A percentile compares a stretch with the other conserved stretches of the same genome.
Evolutionary conservation across 2,797 vertebrate genomes (phyloP).

Genomic region (Enteromius argenteus): DNA sequence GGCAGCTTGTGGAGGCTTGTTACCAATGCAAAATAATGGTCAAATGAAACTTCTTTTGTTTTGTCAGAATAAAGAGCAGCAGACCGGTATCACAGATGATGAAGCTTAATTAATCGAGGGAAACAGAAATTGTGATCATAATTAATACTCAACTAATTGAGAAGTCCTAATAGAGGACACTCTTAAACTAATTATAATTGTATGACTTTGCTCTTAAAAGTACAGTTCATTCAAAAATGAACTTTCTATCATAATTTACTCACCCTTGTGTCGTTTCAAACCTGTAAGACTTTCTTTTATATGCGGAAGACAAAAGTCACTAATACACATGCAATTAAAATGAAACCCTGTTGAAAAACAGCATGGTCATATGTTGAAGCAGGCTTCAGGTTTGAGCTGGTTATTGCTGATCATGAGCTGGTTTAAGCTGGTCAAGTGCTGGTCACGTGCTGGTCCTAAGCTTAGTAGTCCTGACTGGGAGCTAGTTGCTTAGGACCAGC

Average conservation of each 20-base stretch:
- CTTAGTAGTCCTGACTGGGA: too few species aligned
- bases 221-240: neutral
- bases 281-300: neutral
- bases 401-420: too few species aligned
- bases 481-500: too few species aligned
- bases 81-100: neutral
- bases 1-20: neutral
- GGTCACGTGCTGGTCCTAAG: too few species aligned
- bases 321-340: too few species aligned
- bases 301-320: neutral
- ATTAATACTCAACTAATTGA: neutral
- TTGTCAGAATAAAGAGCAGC: neutral
- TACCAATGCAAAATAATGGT: neutral
- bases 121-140: neutral
- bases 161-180: neutral
- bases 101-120: neutral
- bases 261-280: neutral
- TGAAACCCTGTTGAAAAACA: too few species aligned
- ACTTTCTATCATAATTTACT: neutral
- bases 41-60: neutral
- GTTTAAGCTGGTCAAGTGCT: too few species aligned
- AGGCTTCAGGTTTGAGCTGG: too few species aligned
- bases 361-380: too few species aligned
- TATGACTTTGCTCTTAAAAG: neutral
- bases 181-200: neutral